A percentile compares a stretch with the other conserved stretches of the same genome.
phyloP scores from a whole-genome alignment of 92 coral and sea anemone species.

The Heliopora coerulea region DNA sequence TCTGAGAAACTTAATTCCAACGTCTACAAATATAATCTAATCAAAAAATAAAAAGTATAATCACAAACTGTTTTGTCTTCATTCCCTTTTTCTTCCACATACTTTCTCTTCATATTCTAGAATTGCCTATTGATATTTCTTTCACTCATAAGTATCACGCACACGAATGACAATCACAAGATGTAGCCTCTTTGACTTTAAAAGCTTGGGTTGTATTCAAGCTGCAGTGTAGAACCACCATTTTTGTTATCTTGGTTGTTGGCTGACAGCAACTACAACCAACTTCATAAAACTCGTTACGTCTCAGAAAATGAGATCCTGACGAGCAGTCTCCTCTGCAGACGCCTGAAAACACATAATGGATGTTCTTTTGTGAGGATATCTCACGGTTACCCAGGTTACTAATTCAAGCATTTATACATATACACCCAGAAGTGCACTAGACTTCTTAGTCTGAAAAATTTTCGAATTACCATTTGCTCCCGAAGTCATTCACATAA shows the following conservation, averaged over 20 bases:
- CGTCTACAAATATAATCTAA: no score
- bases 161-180: slow-evolving; percentile 16
- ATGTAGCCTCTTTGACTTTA: slow-evolving; percentile 1
- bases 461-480: no score
- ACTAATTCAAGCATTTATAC: no score
- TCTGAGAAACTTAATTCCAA: no score
- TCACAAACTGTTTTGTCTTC: no score
- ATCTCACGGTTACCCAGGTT: no score
- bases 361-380: background rate
- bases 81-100: no score
- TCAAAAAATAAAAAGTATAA: no score
- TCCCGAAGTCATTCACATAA: background rate
- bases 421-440: no score
- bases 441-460: no score
- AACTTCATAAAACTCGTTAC: slow-evolving; percentile 10
- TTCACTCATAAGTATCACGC: background rate
- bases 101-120: no score
- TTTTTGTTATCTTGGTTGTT: background rate
- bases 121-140: no score
- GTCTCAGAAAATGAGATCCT: slow-evolving; percentile 7
- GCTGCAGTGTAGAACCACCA: slow-evolving; percentile 11
- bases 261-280: slow-evolving; percentile 21
- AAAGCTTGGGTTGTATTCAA: slow-evolving; percentile 20
- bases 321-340: slow-evolving; percentile 31
- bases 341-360: slow-evolving; percentile 12